phyloP scores from a whole-genome alignment of 2,797 vertebrate species.

The Fistularia commersonii region DNA sequence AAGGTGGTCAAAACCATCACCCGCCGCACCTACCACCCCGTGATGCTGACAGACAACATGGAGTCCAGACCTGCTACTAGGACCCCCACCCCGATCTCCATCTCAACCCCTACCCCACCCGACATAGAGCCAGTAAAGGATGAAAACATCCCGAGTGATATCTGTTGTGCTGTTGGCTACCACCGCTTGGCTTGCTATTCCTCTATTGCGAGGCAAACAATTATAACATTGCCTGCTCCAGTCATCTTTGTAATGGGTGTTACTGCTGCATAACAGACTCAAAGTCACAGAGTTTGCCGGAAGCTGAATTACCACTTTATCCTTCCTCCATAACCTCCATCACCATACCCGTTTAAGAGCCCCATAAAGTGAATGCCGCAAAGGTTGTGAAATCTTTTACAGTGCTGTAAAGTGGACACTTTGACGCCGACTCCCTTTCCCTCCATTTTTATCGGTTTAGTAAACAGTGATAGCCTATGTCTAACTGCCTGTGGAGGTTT shows the following conservation, averaged over 20 bases:
- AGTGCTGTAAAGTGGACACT: slow-evolving; percentile 48
- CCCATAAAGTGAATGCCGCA: slow-evolving; percentile 49
- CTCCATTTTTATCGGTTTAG: slow-evolving; percentile 41
- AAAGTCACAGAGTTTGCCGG: slow-evolving; percentile 4
- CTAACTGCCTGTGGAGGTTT: slow-evolving; percentile 19
- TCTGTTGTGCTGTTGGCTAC: slow-evolving; percentile 16
- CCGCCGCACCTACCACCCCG: slow-evolving; percentile 56
- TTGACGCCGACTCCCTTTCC: slow-evolving; percentile 41
- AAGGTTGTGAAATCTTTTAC: slow-evolving; percentile 53
- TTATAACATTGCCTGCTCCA: slow-evolving; percentile 16
- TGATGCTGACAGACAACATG: slow-evolving; percentile 36
- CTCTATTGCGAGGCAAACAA: slow-evolving; percentile 4
- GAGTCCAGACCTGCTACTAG: slow-evolving; percentile 47
- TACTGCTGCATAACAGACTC: neutral
- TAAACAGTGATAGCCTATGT: slow-evolving; percentile 30
- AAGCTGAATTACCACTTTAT: slow-evolving; percentile 30
- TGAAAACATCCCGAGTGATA: slow-evolving; percentile 9
- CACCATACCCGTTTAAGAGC: slow-evolving; percentile 30
- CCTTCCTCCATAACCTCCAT: slow-evolving; percentile 30
- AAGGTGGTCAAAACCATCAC: slow-evolving; percentile 72
- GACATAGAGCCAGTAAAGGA: slow-evolving; percentile 62
- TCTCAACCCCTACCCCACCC: slow-evolving; percentile 12
- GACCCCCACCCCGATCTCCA: slow-evolving; percentile 42
- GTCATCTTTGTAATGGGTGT: neutral
- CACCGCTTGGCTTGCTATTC: neutral